Base-by-base conservation (phyloP, 2,888 invertebrate genomes). In the Desoria tigrina region DNA sequence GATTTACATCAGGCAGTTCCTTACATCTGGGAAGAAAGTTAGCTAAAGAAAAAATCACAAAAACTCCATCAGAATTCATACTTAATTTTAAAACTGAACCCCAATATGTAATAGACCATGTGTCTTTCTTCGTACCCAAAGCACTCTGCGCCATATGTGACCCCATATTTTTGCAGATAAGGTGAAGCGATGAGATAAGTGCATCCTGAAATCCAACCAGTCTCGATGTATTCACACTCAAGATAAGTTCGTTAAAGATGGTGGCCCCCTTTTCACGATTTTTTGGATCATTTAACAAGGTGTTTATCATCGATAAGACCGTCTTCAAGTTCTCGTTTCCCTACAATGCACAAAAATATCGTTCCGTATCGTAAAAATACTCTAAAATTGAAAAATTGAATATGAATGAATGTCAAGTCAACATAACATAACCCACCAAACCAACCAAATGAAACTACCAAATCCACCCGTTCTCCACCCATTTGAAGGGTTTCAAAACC, bases 21-120 rank as follows among this genome's bases (percentile, higher is more conserved):
- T 67, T 63, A 26, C 73, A 73, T 54, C 66, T 62, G n/a, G 75
- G 74, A 21, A 75, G 62, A 21, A 74, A 53, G 26, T 63, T 60
- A 9, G 26, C 73, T 75, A 45, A 6, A 69, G 65, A 23, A 1
- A 57, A 65, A 37, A 37, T 16, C 3, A 39, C 39, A 39, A n/a
- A n/a, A n/a, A n/a, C n/a, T n/a, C n/a, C n/a, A n/a, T n/a, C n/a
- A n/a, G n/a, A n/a, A n/a, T n/a, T n/a, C 39, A 39, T 16, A 39
- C 16, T 39, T 11, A 39, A 39, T 11, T 16, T 39, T 39, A 39
- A 11, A 39, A 39, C 16, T 39, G 9, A 39, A 16, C 39, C 9
- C 39, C 9, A 39, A 39, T 9, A 39, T 11, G 39, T 39, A 16
- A 11, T 27, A 51, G 27, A 39, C 24, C 39, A 21, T 54, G 39